Conservation (phyloP, 37 sponge, comb jelly and placozoan species). For the Tethya wilhelma region DNA sequence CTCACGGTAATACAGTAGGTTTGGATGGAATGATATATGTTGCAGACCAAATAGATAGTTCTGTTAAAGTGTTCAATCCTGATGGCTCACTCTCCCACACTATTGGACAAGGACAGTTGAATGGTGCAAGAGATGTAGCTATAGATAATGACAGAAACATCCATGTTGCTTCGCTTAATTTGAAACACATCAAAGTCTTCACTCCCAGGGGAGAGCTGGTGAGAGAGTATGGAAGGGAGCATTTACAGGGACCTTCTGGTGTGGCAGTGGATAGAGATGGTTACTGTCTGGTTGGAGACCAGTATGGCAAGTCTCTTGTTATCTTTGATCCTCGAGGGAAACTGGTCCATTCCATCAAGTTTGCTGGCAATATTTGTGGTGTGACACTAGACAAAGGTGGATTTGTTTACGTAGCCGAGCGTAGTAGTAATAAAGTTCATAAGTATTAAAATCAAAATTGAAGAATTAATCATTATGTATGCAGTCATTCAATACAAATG, state of each 20-base stretch:
- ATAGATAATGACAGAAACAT: slow-evolving; percentile 20
- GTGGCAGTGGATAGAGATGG: slow-evolving; percentile 26
- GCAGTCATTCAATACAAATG: too few species aligned
- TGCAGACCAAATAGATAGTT: background rate
- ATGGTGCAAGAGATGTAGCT: slow-evolving; percentile 24
- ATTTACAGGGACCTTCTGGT: slow-evolving; percentile 11
- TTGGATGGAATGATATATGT: slow-evolving; percentile 11
- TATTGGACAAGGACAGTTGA: too few species aligned
- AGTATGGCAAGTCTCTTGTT: slow-evolving; percentile 15
- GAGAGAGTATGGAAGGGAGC: slow-evolving; percentile 6
- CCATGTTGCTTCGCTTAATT: slow-evolving; percentile 16
- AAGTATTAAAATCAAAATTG: slow-evolving; percentile 3
- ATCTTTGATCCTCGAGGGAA: slow-evolving; percentile 26
- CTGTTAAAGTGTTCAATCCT: background rate
- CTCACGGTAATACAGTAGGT: slow-evolving; percentile 2
- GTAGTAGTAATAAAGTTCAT: background rate
- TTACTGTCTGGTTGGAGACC: slow-evolving; percentile 16
- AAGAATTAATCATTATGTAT: too few species aligned
- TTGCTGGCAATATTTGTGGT: slow-evolving; percentile 5
- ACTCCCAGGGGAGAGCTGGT: background rate
- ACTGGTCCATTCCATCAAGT: background rate
- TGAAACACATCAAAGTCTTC: slow-evolving; percentile 20
- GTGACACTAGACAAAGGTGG: slow-evolving; percentile 1
- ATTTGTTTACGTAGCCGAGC: slow-evolving; percentile 15
- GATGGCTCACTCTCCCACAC: too few species aligned